phyloP scores from a whole-genome alignment of 2,888 invertebrate species.

The Nowickia ferox region DNA sequence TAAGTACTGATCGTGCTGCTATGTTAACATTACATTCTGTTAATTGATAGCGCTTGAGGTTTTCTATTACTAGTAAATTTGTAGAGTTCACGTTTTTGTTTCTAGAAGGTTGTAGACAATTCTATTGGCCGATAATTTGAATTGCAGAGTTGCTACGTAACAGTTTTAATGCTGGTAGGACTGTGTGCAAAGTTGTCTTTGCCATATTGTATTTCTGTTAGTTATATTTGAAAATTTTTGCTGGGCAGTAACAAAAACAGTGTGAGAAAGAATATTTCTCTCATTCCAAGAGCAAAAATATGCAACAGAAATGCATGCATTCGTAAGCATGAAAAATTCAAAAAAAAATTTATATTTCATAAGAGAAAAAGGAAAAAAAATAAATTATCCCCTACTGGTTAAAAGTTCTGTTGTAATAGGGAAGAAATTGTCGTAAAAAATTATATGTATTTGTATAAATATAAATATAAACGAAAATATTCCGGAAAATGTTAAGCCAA shows the following conservation, averaged over 20 bases:
- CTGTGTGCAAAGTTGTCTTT: too few species aligned
- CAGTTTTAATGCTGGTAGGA: too few species aligned
- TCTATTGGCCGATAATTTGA: too few species aligned
- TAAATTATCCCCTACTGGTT: slow-evolving; percentile 49
- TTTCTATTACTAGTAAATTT: too few species aligned
- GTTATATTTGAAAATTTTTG: too few species aligned
- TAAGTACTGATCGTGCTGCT: too few species aligned
- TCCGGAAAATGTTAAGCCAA: slow-evolving; percentile 27
- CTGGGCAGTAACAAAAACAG: not conserved
- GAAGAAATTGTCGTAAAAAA: slow-evolving; percentile 26
- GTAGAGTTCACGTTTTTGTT: too few species aligned
- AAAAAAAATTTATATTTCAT: slow-evolving; percentile 16
- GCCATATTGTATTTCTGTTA: too few species aligned
- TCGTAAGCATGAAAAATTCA: not conserved
- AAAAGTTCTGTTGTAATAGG: slow-evolving; percentile 48
- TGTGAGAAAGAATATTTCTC: not conserved
- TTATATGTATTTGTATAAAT: not conserved
- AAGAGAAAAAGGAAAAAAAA: slow-evolving; percentile 17
- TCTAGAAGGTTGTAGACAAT: too few species aligned
- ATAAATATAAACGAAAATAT: slow-evolving; percentile 35
- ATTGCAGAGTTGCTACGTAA: too few species aligned
- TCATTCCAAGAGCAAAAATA: not conserved
- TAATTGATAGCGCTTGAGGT: too few species aligned
- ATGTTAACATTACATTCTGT: too few species aligned
- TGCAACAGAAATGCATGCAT: not conserved